Base-by-base conservation (phyloP, 2,888 invertebrate species). In the Lapara coniferarum region DNA sequence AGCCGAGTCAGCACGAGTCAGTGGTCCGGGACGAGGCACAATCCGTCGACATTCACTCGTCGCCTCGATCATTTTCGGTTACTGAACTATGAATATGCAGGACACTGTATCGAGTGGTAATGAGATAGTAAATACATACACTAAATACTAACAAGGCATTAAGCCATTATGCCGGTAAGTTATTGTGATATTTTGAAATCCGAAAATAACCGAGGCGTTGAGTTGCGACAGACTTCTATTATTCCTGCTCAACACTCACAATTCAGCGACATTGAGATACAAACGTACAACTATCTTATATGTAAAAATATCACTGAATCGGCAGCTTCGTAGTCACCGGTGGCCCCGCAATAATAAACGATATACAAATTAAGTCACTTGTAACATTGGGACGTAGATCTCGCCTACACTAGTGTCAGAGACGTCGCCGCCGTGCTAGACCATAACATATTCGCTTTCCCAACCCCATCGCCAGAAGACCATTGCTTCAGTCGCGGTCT, bases 401-500 rank as follows among this genome's bases (percentile, higher is more conserved):
- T 14, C 57, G 25, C 25, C 14, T 59, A 12, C 16, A 46, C 44
- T 59, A 56, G 12, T 53, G n/a, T 16, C 19, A 16, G 10, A 10
- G 16, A 46, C 16, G 55, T 10, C 19, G 55, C 16, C 55, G 55
- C 55, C 25, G 56, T 10, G 56, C 25, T 19, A 13, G 16, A 19
- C 56, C 25, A 13, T 55, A 10, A 55, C 55, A 55, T 19, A 55
- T 19, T n/a, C 53, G 53, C 53, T n/a, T 53, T 16, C 53, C 59
- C 59, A 46, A 10, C n/a, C 59, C 12, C 46, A n/a, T 59, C 25
- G 59, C 44, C 44, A 16, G 46, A 63, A 49, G 63, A 49, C 63
- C 72, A 69, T 68, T 66, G 70, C 73, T 69, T 71, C 70, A 70
- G 74, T 70, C 73, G 69, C 71, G 69, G 71, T 69, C 76, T 67